These are phyloP conservation scores for Diarsia brunnea DNA, from an alignment of 2,888 invertebrate genomes.

Conservation along the genomic window DNA sequence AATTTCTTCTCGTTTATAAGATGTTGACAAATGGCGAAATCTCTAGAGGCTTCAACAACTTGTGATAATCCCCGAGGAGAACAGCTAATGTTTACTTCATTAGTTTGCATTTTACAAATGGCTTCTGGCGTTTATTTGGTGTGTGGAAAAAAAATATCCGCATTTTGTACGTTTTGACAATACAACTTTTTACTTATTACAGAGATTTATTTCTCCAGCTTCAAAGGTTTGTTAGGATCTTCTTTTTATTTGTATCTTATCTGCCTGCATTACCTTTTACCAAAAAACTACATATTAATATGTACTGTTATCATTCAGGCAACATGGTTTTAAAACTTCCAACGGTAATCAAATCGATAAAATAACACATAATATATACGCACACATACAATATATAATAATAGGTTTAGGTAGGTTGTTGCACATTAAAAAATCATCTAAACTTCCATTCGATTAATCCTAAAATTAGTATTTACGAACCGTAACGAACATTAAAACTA, in stretches of 20 bases:
- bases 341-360: neutral
- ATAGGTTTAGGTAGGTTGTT: neutral
- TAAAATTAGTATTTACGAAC: slow-evolving; percentile 59
- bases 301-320: no score
- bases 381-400: no score
- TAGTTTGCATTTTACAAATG: slow-evolving; percentile 71
- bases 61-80: slow-evolving; percentile 56
- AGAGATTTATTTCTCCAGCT: neutral
- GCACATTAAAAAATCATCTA: neutral
- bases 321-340: neutral
- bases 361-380: neutral
- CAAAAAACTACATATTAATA: no score
- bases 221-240: no score
- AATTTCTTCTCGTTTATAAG: slow-evolving; percentile 37
- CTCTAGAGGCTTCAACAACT: slow-evolving; percentile 53
- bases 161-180: neutral
- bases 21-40: slow-evolving; percentile 71
- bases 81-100: slow-evolving; percentile 72
- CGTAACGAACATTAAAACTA: slow-evolving; percentile 57
- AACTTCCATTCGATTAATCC: slow-evolving; percentile 45
- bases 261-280: neutral
- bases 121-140: no score
- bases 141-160: no score
- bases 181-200: neutral
- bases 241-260: neutral